Base-by-base conservation (phyloP, 92 coral and sea anemone species). In the Heteractis magnifica region DNA sequence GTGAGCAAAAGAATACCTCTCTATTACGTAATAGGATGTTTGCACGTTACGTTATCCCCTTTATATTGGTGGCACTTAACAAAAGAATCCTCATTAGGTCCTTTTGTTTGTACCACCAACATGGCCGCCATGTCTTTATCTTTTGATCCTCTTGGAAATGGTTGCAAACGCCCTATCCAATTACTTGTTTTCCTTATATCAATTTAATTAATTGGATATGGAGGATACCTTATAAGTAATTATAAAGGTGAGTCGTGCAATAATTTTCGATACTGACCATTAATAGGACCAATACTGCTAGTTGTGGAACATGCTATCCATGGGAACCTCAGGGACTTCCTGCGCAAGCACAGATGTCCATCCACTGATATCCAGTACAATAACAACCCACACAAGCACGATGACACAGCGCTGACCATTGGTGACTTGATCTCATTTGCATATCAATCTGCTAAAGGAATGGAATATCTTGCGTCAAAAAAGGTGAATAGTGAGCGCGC, bases 371-470 rank as follows among this genome's bases (percentile, higher is more conserved):
- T 75, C 12, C 65, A 85, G 6, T 82, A 78, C 5, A 83, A 79
- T 59, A 65, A 83, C 49, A 73, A 83, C 51, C 56, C n/a, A 0
- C 52, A 72, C 20, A 71, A 71, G 26, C 77, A 76, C 41, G 84
- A 82, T 21, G 91, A 65, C 65, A 76, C 86, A 10, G 81, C 72
- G 4, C 81, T 96, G 41, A 91, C 91, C 6, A 79, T 92, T 44
- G 91, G 92, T 44, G 90, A 90, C 65, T 87, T 96, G 71, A 77
- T 94, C 51, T 93, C 99, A 14, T 89, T 89, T 81, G 92, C 97
- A 51, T 96, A 94, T 79, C 99, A 96, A 77, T 90, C 93, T 79
- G 91, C 98, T 2, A 88, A 91, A 71, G 99, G 99, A 71, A 96
- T 96, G 99, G 93, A 90, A 62, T 96, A 92, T 83, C 75, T 96